Base-by-base conservation (phyloP, 2,888 invertebrate species). In the Aphodius granarius region DNA sequence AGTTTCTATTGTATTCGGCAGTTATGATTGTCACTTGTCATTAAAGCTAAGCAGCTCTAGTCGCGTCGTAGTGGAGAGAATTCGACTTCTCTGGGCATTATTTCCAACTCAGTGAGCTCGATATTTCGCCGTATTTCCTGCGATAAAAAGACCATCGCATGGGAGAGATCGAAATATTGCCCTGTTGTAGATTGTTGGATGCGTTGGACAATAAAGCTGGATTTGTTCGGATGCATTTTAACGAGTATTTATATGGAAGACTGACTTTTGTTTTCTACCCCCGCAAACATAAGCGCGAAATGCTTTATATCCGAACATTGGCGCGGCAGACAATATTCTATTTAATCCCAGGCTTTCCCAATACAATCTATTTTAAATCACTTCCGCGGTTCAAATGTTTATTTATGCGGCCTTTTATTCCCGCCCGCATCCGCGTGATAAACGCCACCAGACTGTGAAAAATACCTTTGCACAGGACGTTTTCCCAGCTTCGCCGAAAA, bases 11-110 rank as follows among this genome's bases (percentile, higher is more conserved):
- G 78, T 80, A 78, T 78, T 71, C 75, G 66, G 73, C 77, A 76
- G 79, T 79, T 78, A 79, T 81, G 80, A 81, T 80, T 79, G 81
- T 81, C 81, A 78, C 78, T 81, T 79, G 79, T 79, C 81, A 80
- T 80, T 79, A 80, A 80, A 80, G 77, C 78, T 80, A 77, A 80
- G 76, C 73, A 75, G 77, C 78, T 77, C 78, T 73, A 74, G 76
- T 16, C 17, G 73, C 66, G 23, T 73, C 66, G 73, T 16, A n/a
- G 20, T n/a, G n/a, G n/a, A n/a, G n/a, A 68, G 68, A 68, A 22
- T 66, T 65, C 66, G 68, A 73, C 43, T 17, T 66, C 43, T 43
- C 43, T 76, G 75, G n/a, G 76, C 75, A 77, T 80, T 80, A 80
- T 73, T 79, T 78, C 78, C 78, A 75, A 78, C 72, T 78, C 80